Evolutionary conservation across 2,797 vertebrate genomes (phyloP).

Genomic region (Molossus alvarezi): DNA sequence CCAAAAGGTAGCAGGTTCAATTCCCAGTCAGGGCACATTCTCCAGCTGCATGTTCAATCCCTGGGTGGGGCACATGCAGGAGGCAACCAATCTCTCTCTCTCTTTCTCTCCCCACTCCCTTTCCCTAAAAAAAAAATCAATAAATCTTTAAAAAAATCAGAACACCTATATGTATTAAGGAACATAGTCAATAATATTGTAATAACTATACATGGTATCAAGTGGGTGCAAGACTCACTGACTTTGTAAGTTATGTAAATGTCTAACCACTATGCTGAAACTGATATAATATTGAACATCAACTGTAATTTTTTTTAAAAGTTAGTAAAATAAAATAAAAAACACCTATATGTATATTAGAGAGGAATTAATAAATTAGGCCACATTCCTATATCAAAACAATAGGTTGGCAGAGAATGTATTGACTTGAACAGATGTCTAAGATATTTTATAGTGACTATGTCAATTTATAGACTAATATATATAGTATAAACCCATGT

Average conservation of each 20-base stretch:
- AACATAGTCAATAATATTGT: not conserved
- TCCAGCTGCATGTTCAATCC: too few relatives aligned
- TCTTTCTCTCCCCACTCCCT: too few relatives aligned
- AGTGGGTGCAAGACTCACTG: not conserved
- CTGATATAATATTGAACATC: not conserved
- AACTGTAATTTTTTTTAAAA: not conserved
- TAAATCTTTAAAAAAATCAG: not conserved
- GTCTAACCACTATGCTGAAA: not conserved
- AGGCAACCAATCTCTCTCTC: not conserved
- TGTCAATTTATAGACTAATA: not conserved
- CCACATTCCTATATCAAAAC: slow-evolving; percentile 2
- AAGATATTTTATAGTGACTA: not conserved
- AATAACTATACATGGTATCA: not conserved
- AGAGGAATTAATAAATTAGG: not conserved
- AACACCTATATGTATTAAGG: not conserved
- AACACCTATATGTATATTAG: not conserved
- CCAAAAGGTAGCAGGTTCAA: not conserved
- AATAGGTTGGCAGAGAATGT: not conserved
- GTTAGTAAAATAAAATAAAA: not conserved
- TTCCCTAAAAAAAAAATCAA: too few relatives aligned
- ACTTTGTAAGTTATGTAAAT: not conserved
- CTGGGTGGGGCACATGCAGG: not conserved
- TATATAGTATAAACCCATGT: not conserved
- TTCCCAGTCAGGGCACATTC: not conserved
- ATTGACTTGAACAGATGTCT: not conserved